Evolutionary conservation across 2,888 invertebrate genomes (phyloP).

Genomic region (Caenorhabditis sinica): DNA sequence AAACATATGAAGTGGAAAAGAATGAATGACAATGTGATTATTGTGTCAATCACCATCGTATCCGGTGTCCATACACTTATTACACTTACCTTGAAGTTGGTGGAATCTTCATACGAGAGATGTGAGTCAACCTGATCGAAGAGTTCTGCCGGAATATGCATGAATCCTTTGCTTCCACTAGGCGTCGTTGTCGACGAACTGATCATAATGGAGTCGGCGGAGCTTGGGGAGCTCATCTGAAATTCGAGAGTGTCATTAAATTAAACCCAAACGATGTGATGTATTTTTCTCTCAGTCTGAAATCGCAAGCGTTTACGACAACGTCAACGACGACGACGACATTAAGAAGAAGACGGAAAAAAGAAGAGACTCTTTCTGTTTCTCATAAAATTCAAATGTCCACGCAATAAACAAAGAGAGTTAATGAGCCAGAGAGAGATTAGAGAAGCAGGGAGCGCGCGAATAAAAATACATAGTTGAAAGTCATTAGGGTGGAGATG

Average conservation of each 20-base stretch:
- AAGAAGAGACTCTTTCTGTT: conserved; percentile 33
- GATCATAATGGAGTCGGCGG: conserved; percentile 1
- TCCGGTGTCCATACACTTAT: conserved; percentile 3
- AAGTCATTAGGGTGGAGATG: conserved; percentile 62
- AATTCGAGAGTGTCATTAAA: conserved; percentile 58
- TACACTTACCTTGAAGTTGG: conserved; percentile 73
- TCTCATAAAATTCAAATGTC: conserved; percentile 66
- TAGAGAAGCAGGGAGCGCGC: conserved; percentile 61
- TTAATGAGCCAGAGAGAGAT: conserved; percentile 61
- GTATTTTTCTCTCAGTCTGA: conserved; percentile 27
- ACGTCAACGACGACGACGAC: conserved; percentile 58
- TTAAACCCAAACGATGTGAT: conserved; percentile 43
- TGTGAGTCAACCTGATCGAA: conserved; percentile 70
- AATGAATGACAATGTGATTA: conserved; percentile 31
- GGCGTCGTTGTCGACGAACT: conserved; percentile 20
- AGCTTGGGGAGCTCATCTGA: conserved; percentile 58
- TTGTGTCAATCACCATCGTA: conserved; percentile 28
- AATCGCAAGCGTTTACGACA: conserved; percentile 47
- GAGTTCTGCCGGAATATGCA: conserved; percentile 70
- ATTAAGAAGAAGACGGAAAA: conserved; percentile 45
- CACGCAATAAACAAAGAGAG: conserved; percentile 66
- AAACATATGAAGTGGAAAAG: conserved; percentile 1
- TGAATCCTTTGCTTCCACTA: conserved; percentile 51
- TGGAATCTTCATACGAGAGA: conserved; percentile 72
- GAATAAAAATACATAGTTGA: conserved; percentile 59